A percentile compares a stretch with the other conserved stretches of the same genome.
phyloP scores from a whole-genome alignment of 2,797 vertebrate species.

The Alca torda region DNA sequence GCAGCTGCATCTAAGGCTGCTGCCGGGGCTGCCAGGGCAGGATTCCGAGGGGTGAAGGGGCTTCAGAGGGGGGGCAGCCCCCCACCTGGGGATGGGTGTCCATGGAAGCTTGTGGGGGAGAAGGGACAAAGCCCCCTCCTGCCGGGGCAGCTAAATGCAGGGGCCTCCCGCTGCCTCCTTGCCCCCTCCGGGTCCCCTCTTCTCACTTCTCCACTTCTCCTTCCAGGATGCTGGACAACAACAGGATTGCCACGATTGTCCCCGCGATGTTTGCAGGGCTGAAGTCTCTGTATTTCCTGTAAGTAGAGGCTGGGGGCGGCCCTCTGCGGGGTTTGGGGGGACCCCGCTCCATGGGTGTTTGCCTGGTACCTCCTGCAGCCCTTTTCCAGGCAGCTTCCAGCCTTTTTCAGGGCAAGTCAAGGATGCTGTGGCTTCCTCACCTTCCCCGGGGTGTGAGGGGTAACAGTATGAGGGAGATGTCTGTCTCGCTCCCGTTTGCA shows the following conservation, averaged over 20 bases:
- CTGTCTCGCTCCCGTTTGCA: rapidly evolving
- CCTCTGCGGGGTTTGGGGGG: rapidly evolving
- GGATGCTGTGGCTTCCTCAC: background rate
- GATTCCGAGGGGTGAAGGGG: rapidly evolving
- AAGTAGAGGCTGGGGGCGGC: background rate
- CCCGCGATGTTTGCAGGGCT: slow-evolving; percentile 61
- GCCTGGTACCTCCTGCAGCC: background rate
- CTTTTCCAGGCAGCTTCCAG: background rate
- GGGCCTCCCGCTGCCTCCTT: background rate
- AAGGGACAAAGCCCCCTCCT: background rate
- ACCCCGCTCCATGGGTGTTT: background rate
- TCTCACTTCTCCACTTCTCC: background rate
- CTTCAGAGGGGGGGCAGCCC: background rate
- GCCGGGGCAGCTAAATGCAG: rapidly evolving
- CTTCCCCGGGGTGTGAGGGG: rapidly evolving
- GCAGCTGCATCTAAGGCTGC: background rate
- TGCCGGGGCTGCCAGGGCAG: background rate
- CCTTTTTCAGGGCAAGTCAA: background rate
- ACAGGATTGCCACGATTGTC: slow-evolving; percentile 49
- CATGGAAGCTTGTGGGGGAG: background rate
- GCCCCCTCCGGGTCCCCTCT: rapidly evolving
- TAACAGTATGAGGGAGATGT: background rate
- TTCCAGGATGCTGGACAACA: slow-evolving; percentile 70
- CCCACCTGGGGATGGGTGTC: background rate
- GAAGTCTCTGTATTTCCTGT: slow-evolving; percentile 72